Conservation (phyloP, 1,140 invertebrate genomes). For the Rhagoletis zephyria region DNA sequence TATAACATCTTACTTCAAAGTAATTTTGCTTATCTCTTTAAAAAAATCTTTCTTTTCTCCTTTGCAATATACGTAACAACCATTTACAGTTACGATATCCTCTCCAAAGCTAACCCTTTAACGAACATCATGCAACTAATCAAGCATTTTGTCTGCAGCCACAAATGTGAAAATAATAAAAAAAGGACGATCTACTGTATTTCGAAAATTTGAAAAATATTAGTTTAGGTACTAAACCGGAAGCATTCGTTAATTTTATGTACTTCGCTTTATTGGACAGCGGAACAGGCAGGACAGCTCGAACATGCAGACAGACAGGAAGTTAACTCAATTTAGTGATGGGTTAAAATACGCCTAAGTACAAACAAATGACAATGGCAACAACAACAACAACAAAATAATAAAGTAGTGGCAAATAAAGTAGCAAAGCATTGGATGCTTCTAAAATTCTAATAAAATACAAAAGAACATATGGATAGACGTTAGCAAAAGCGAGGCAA, state of each 20-base stretch:
- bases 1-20: neutral
- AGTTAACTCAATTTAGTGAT: conserved; percentile 45
- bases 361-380: conserved; percentile 34
- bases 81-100: conserved; percentile 15
- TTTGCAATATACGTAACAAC: neutral
- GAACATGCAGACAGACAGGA: conserved; percentile 27
- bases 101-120: neutral
- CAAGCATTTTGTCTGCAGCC: neutral
- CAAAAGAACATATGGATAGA: neutral
- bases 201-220: conserved; percentile 11
- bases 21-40: neutral
- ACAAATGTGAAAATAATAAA: neutral
- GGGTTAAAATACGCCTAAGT: conserved; percentile 27
- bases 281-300: neutral
- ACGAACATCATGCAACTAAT: conserved; percentile 1
- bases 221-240: neutral
- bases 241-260: conserved; percentile 12
- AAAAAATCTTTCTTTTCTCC: neutral
- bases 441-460: conserved; percentile 41
- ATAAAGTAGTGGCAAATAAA: neutral
- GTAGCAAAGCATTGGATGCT: neutral
- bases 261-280: neutral
- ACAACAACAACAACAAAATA: neutral
- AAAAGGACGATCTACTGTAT: neutral
- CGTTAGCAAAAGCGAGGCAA: neutral